Conservation (phyloP, 2,888 invertebrate species). For the Griposia aprilina region DNA sequence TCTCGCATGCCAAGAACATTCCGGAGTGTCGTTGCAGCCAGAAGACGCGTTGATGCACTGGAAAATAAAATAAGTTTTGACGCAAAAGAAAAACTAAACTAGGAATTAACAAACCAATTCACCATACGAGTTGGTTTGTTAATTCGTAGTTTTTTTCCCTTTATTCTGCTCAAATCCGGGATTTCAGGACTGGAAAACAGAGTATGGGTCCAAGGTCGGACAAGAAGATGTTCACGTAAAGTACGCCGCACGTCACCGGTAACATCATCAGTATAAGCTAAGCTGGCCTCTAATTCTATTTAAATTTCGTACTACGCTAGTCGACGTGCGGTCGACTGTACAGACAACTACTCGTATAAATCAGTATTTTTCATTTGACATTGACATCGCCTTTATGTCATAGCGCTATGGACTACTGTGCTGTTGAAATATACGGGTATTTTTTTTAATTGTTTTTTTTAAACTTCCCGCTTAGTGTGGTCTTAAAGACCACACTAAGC, state of each 20-base stretch:
- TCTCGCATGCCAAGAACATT: conserved; percentile 98
- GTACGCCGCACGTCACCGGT: neutral
- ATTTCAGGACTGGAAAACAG: neutral
- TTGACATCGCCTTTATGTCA: too few relatives aligned
- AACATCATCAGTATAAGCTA: neutral
- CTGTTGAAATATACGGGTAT: too few relatives aligned
- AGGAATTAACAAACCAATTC: neutral
- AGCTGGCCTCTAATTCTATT: neutral
- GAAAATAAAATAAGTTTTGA: conserved; percentile 55
- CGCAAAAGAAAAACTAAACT: neutral
- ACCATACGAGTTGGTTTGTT: neutral
- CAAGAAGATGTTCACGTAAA: neutral
- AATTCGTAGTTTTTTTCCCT: neutral
- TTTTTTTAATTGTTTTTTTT: too few relatives aligned
- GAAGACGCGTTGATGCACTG: conserved; percentile 95
- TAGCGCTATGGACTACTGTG: neutral
- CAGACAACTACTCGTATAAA: too few relatives aligned
- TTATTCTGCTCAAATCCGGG: neutral
- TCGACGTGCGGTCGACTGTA: neutral
- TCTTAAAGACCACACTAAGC: too few relatives aligned
- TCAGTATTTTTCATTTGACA: neutral
- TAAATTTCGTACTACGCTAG: neutral
- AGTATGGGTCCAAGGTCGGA: too few relatives aligned
- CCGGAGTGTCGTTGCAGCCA: conserved; percentile 96
- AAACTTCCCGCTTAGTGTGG: neutral